Conservation (phyloP, 2,797 vertebrate genomes). For the Hapalemur alaotrensis region DNA sequence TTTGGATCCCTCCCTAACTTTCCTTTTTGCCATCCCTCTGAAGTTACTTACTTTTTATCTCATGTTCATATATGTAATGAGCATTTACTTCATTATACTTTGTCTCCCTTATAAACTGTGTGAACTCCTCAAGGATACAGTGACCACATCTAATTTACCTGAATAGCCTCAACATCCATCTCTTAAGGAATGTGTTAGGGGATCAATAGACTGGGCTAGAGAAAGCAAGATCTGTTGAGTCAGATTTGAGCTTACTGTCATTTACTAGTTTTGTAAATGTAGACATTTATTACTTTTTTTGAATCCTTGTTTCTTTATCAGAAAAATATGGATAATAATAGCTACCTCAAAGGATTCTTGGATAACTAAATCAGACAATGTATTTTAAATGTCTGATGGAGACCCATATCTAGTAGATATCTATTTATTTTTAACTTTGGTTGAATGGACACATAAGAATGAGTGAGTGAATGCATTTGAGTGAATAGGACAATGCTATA, state of each 20-base stretch:
- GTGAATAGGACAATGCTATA: background rate
- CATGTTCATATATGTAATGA: background rate
- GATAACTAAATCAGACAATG: background rate
- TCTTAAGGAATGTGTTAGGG: background rate
- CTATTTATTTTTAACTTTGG: background rate
- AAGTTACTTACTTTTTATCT: background rate
- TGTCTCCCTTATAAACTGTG: background rate
- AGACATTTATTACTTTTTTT: background rate
- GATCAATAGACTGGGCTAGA: background rate
- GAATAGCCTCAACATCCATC: background rate
- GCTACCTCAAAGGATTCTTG: background rate
- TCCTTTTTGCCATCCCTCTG: background rate
- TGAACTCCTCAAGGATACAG: background rate
- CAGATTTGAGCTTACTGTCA: background rate
- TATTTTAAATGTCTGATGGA: background rate
- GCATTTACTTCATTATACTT: background rate
- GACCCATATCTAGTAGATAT: background rate
- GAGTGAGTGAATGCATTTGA: background rate
- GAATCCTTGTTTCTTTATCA: background rate
- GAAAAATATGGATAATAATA: background rate
- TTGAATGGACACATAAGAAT: background rate
- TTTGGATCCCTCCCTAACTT: background rate
- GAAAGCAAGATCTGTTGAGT: background rate
- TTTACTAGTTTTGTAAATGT: constrained; percentile 8
- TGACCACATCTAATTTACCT: background rate